Percentiles rank a stretch among this genome's conserved stretches.
Evolutionary conservation across 2,888 invertebrate species (phyloP).

Genomic region (Phyto melanocephala): DNA sequence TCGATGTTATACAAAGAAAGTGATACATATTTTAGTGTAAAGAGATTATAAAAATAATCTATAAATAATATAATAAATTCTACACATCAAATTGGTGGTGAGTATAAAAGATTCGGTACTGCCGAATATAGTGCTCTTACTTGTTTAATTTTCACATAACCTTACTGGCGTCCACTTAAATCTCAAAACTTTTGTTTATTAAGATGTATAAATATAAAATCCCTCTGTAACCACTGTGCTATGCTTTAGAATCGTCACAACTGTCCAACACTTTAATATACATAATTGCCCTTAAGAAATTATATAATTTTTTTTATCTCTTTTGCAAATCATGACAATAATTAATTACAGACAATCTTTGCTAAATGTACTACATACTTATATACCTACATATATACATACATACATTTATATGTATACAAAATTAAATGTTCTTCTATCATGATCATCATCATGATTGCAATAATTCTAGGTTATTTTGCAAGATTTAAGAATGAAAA

Average conservation of each 20-base stretch:
- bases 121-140: too few relatives aligned
- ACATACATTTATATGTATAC: too few relatives aligned
- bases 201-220: neutral
- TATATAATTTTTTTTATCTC: neutral
- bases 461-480: neutral
- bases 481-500: constrained; percentile 9
- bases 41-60: too few relatives aligned
- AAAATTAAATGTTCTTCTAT: neutral
- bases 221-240: neutral
- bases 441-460: constrained; percentile 25
- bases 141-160: too few relatives aligned
- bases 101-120: too few relatives aligned
- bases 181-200: too few relatives aligned
- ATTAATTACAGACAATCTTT: constrained; percentile 23
- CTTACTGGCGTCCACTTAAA: too few relatives aligned
- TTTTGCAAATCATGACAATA: constrained; percentile 31
- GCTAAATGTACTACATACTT: neutral
- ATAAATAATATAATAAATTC: too few relatives aligned
- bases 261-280: neutral
- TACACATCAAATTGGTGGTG: too few relatives aligned
- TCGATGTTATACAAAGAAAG: too few relatives aligned
- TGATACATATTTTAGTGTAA: too few relatives aligned
- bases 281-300: constrained; percentile 1
- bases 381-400: too few relatives aligned
- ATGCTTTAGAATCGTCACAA: neutral